Base-by-base conservation (phyloP, 2,888 invertebrate genomes). In the Synanthedon formicaeformis region DNA sequence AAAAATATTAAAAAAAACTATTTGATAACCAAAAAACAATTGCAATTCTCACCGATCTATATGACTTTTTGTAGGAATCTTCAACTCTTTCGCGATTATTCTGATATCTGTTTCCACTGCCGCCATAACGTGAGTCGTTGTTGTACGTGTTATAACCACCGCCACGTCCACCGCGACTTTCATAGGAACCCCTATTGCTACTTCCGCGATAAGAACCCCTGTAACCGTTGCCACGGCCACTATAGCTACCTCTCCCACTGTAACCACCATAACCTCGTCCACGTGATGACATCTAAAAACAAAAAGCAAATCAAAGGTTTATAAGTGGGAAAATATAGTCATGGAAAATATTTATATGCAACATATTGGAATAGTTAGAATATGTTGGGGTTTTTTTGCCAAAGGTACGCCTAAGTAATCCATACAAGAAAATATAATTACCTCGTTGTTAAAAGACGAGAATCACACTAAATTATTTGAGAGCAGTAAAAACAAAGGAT, bases 21-120 rank as follows among this genome's bases (percentile, higher is more conserved):
- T 27, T 27, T 34, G 27, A 34, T 34, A 34, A 34, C 27, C 27
- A 34, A 34, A 34, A 34, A 34, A 34, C 0, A 2, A 27, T 27
- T 5, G 6, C 27, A 27, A 34, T 34, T 34, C 81, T 78, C 69
- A 87, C 88, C 52, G 83, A 75, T 81, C 88, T 72, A 64, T 88
- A 88, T 5, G 81, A 64, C 59, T 85, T 88, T 65, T 88, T 88
- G 58, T 85, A 88, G 1, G 85, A 77, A 48, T 87, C 86, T 45
- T 88, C 88, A 51, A 83, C 77, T 58, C 86, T 71, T 52, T 86
- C 86, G 41, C 86, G 75, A 52, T 67, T 66, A 50, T 72, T 73
- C 53, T 73, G 73, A 57, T 86, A 86, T 67, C 84, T 71, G 57
- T 71, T 78, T n/a, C 69, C 69, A 56, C 78, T 73, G 59, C 73